Evolutionary conservation across 2,113 vertebrate species (phyloP).

Genomic region (Fukomys damarensis): DNA sequence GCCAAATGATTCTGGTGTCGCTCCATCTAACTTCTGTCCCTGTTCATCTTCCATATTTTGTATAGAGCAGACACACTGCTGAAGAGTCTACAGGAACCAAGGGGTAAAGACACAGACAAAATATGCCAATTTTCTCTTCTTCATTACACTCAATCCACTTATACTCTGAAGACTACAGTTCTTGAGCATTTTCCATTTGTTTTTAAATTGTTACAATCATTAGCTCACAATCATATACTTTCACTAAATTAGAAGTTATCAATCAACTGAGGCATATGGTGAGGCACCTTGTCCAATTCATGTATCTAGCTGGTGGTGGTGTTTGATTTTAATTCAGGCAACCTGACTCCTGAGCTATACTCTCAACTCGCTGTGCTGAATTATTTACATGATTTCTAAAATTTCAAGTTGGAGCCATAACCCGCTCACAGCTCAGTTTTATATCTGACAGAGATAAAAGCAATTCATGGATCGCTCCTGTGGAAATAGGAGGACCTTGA

Average conservation of each 20-base stretch:
- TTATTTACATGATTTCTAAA: slow-evolving; percentile 47
- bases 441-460: background rate
- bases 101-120: background rate
- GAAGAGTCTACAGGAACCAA: background rate
- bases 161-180: background rate
- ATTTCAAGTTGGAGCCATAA: slow-evolving; percentile 35
- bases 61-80: background rate
- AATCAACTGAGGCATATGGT: slow-evolving; percentile 3
- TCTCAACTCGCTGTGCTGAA: background rate
- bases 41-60: background rate
- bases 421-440: background rate
- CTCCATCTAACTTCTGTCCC: background rate
- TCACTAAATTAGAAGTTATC: background rate
- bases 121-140: background rate
- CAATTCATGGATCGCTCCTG: background rate
- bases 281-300: background rate
- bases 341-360: background rate
- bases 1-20: background rate
- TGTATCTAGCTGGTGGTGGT: background rate
- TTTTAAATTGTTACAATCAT: background rate
- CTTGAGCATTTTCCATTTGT: background rate
- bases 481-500: background rate
- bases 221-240: background rate
- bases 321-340: background rate
- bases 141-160: slow-evolving; percentile 26